Evolutionary conservation across 2,888 invertebrate genomes (phyloP), one percentile per base, ranked within the genome.

Genomic region (Platycheirus rosarum): DNA sequence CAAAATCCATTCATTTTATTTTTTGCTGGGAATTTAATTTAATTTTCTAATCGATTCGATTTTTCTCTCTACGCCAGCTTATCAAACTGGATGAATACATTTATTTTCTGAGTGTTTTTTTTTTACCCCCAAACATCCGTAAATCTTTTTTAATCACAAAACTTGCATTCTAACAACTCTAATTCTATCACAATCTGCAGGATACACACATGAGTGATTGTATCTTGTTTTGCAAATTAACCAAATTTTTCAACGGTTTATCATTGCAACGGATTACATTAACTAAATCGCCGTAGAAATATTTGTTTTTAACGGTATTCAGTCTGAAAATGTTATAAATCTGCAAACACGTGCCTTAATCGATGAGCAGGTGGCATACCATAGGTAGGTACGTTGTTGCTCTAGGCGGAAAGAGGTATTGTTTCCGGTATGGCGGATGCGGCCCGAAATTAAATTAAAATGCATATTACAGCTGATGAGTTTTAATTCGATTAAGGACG

Each of bases 401-500:
- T n/a, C n/a, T n/a, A n/a, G n/a, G 42, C 44, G 57, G 20, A 60
- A 66, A 44, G 35, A 78, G 29, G 44, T 49, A 66, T 65, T 48
- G 66, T 13, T 44, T 65, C 29, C 73, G 35, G 37, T 29, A 42
- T 70, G 70, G 14, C 35, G 57, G 13, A n/a, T 42, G 55, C 32
- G n/a, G n/a, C n/a, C n/a, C 53, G 49, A 65, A 53, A 78, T 73
- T 73, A 60, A 71, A 77, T 73, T 66, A 66, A 71, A 73, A 37
- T 60, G 44, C 73, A 78, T 53, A 66, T 78, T 71, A 35, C 51
- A 60, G 51, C 29, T 60, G 77, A 77, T 65, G 42, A 60, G 13
- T 60, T 73, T 78, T 73, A 53, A 78, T 78, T 66, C 73, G 73
- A 78, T 78, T 78, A 78, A 73, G 44, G 37, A 60, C 13, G 29